Conservation (phyloP, 2,888 invertebrate species). For the Acanthosepion esculentum region DNA sequence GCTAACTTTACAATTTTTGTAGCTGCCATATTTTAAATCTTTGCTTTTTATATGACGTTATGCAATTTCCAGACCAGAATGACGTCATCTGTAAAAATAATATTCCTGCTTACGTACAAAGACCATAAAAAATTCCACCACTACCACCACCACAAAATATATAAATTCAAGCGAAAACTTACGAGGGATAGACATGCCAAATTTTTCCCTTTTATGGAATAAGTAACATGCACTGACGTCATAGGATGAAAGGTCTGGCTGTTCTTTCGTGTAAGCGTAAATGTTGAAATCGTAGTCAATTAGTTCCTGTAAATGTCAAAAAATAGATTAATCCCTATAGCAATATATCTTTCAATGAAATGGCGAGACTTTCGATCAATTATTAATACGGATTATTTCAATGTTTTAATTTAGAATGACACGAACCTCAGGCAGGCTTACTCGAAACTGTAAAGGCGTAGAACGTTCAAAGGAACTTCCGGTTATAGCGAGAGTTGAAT, state of each 20-base stretch:
- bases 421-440: neutral
- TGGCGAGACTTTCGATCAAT: neutral
- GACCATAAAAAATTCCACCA: too few species aligned
- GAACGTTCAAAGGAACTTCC: neutral
- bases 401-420: neutral
- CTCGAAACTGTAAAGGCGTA: neutral
- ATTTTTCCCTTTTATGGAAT: slow-evolving; percentile 56
- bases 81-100: too few species aligned
- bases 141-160: neutral
- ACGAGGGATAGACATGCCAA: slow-evolving; percentile 60
- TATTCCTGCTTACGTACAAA: too few species aligned
- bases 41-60: too few species aligned
- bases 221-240: slow-evolving; percentile 62
- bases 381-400: neutral
- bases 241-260: slow-evolving; percentile 59
- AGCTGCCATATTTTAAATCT: too few species aligned
- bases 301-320: slow-evolving; percentile 41
- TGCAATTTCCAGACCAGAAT: too few species aligned
- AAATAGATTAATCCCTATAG: neutral
- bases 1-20: too few species aligned
- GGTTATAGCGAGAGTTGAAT: neutral
- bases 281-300: slow-evolving; percentile 59
- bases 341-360: neutral
- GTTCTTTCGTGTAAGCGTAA: slow-evolving; percentile 59
- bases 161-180: neutral